These are phyloP conservation scores for Melinopterus prodromus DNA, from an alignment of 2,888 invertebrate genomes.

Conservation along the genomic window DNA sequence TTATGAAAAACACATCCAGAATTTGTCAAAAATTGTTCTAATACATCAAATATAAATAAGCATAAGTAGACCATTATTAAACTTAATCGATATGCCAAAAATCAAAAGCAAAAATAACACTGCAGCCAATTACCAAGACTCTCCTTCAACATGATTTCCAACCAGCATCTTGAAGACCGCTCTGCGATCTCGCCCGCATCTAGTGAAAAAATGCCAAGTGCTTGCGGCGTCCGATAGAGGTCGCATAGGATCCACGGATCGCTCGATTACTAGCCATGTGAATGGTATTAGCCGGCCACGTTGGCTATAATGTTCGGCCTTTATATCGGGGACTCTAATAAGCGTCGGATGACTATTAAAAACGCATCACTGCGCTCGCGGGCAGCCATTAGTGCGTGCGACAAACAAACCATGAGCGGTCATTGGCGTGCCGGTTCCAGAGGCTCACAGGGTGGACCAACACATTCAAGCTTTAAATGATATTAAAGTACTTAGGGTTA, in stretches of 20 bases:
- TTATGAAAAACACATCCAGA: no score
- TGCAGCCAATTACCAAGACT: neutral
- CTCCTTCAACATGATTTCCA: neutral
- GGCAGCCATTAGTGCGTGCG: slow-evolving; percentile 55
- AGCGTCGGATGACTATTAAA: slow-evolving; percentile 56
- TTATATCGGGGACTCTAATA: slow-evolving; percentile 45
- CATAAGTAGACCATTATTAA: no score
- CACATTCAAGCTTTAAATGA: slow-evolving; percentile 44
- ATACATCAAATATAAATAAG: no score
- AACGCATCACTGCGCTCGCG: slow-evolving; percentile 54
- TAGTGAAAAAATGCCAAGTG: neutral
- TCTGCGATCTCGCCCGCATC: neutral
- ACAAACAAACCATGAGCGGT: slow-evolving; percentile 50
- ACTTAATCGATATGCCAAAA: no score
- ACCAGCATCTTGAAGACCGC: neutral
- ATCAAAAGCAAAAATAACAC: no score
- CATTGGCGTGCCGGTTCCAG: slow-evolving; percentile 49
- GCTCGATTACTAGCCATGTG: neutral
- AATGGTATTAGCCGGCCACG: neutral
- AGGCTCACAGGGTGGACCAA: slow-evolving; percentile 33
- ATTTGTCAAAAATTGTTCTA: no score
- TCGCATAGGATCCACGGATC: neutral
- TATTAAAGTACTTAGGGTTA: slow-evolving; percentile 52
- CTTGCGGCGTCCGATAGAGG: neutral
- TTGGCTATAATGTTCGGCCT: slow-evolving; percentile 20